Evolutionary conservation across 2,888 invertebrate species (phyloP).

Genomic region (Hirtodrosophila trivittata): DNA sequence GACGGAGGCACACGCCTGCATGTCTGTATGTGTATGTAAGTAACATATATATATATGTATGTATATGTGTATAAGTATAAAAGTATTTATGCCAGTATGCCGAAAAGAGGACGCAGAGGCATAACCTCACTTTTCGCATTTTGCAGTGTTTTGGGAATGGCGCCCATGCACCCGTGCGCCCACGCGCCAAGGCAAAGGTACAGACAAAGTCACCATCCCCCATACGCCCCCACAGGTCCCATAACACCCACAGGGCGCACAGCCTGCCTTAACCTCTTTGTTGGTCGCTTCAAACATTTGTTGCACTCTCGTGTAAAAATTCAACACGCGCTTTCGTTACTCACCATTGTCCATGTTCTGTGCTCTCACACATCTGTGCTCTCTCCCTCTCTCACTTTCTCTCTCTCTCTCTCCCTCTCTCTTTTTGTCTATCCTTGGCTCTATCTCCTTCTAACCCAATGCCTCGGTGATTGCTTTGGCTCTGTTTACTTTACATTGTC

Average conservation of each 20-base stretch:
- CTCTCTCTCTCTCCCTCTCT: slow-evolving; percentile 8
- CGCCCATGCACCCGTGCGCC: slow-evolving; percentile 27
- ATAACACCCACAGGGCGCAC: background rate
- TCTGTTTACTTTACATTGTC: slow-evolving; percentile 66
- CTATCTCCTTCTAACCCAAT: background rate
- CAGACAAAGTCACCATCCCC: slow-evolving; percentile 19
- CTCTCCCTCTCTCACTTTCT: slow-evolving; percentile 19
- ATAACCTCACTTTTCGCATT: slow-evolving; percentile 56
- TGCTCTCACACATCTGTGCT: slow-evolving; percentile 6
- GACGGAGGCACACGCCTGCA: background rate
- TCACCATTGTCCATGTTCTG: slow-evolving; percentile 29
- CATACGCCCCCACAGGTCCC: no score
- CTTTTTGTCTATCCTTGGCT: background rate
- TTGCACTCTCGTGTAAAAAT: slow-evolving; percentile 56
- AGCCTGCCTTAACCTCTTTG: slow-evolving; percentile 35
- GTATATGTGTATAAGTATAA: background rate
- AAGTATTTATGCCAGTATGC: slow-evolving; percentile 70
- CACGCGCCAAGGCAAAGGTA: slow-evolving; percentile 49
- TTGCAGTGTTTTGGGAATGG: slow-evolving; percentile 12
- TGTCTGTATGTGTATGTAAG: background rate
- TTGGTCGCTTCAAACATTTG: slow-evolving; percentile 58
- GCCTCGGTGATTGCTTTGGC: slow-evolving; percentile 20
- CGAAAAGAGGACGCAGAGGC: slow-evolving; percentile 49
- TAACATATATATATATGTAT: background rate
- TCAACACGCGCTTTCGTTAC: slow-evolving; percentile 45